A percentile compares a stretch with the other conserved stretches of the same genome.
These are phyloP conservation scores for Eilema sororculum DNA, from an alignment of 2,888 invertebrate genomes.

Conservation along the genomic window DNA sequence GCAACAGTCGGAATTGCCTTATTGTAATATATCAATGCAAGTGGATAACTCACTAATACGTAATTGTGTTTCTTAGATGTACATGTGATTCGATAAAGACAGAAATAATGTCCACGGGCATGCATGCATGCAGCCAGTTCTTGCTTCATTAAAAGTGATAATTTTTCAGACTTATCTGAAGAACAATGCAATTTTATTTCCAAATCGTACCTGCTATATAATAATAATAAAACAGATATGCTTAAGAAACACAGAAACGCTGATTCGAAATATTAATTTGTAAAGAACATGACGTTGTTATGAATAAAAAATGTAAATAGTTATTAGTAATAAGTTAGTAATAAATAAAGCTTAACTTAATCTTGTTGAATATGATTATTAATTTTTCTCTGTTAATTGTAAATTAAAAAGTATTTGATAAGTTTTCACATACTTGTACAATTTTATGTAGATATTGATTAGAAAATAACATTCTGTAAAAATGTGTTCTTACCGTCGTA, in stretches of 20 bases:
- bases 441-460: slow-evolving; percentile 86
- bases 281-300: slow-evolving; percentile 79
- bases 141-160: slow-evolving; percentile 15
- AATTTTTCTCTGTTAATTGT: slow-evolving; percentile 84
- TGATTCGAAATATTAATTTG: slow-evolving; percentile 68
- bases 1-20: slow-evolving; percentile 67
- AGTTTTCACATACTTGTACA: slow-evolving; percentile 86
- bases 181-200: slow-evolving; percentile 3
- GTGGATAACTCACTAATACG: slow-evolving; percentile 46
- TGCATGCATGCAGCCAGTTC: slow-evolving; percentile 8
- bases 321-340: slow-evolving; percentile 72
- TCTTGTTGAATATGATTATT: slow-evolving; percentile 84
- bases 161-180: slow-evolving; percentile 6
- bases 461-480: slow-evolving; percentile 87
- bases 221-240: slow-evolving; percentile 17
- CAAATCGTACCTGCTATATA: slow-evolving; percentile 15
- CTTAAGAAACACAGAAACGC: slow-evolving; percentile 52
- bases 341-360: slow-evolving; percentile 81
- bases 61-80: slow-evolving; percentile 48
- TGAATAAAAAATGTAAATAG: slow-evolving; percentile 77
- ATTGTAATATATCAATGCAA: slow-evolving; percentile 67
- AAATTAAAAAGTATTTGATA: slow-evolving; percentile 81
- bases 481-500: slow-evolving; percentile 88
- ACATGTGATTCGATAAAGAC: slow-evolving; percentile 9
- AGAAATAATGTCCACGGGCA: slow-evolving; percentile 7